Base-by-base conservation (phyloP, 2,113 vertebrate species). In the Chrysochloris asiatica region DNA sequence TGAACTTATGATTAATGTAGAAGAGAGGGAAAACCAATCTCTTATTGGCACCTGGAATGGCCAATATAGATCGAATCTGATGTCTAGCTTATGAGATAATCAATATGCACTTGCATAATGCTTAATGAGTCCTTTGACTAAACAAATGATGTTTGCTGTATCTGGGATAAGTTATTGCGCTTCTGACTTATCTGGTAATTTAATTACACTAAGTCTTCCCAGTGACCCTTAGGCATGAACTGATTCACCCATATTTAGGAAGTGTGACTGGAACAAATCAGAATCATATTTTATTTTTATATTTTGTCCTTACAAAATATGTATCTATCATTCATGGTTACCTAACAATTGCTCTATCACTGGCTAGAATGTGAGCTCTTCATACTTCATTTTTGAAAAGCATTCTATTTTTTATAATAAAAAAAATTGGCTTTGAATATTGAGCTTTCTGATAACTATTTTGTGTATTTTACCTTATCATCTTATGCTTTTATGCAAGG, bases 11-110 rank as follows among this genome's bases (percentile, higher is more conserved):
- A 84, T 78, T 91, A 94, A 87, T 93, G 63, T 80, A 84, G 83
- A 33, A 82, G 59, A 88, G 30, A 43, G 26, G 41, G 45, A 65
- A 84, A 83, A 76, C 30, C 81, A 56, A 71, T 93, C 65, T 91
- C 8, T 79, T 88, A 81, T 41, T 79, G 83, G 69, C 6, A 33
- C 47, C 33, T 61, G 77, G 10, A 45, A 72, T 54, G 72, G 61
- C 76, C 87, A 87, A 61, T n/a, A 48, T 77, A 79, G 69, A 94
- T 96, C 90, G 94, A 86, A 83, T 85, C 83, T 91, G 72, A 92
- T 93, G 65, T 77, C 81, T 84, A 72, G 43, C 63, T 91, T 88
- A 89, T 85, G 75, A 91, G 30, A 80, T 91, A 93, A 93, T 95
- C 95, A 89, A 69, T 91, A 88, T 73, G n/a, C 8, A 89, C 33